These are phyloP conservation scores for Meta bourneti DNA, from an alignment of 2,888 invertebrate genomes.

Conservation along the genomic window DNA sequence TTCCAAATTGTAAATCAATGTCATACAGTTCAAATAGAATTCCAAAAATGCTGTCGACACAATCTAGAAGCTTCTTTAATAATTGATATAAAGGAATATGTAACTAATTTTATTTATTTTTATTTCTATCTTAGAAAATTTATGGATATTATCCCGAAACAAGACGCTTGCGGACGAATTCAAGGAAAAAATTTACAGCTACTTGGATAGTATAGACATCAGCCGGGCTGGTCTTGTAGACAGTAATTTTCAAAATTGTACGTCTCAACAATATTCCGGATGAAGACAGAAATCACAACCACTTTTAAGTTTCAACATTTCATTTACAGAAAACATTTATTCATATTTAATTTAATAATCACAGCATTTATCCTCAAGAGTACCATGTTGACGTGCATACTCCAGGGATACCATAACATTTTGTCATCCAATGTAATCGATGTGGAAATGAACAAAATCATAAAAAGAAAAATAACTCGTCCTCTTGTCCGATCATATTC, in stretches of 20 bases:
- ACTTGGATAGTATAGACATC: slow-evolving; percentile 55
- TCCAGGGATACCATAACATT: background rate
- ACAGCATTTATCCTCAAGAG: background rate
- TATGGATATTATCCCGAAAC: slow-evolving; percentile 67
- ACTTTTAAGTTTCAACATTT: background rate
- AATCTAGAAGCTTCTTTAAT: too few species aligned
- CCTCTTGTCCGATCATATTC: background rate
- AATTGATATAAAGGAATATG: too few species aligned
- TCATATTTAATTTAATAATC: slow-evolving; percentile 5
- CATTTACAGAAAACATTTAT: background rate
- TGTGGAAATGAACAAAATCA: background rate
- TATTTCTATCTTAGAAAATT: slow-evolving; percentile 38
- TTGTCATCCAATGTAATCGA: background rate
- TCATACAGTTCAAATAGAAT: too few species aligned
- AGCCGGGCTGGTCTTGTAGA: slow-evolving; percentile 66
- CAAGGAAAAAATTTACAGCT: slow-evolving; percentile 56
- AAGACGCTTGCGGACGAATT: slow-evolving; percentile 50
- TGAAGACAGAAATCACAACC: background rate
- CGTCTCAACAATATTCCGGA: slow-evolving; percentile 46
- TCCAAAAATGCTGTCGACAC: too few species aligned
- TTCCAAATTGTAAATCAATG: too few species aligned
- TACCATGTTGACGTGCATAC: background rate
- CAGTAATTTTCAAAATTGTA: slow-evolving; percentile 66
- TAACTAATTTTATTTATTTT: too few species aligned
- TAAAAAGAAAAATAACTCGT: background rate